Evolutionary conservation across 2,113 vertebrate genomes (phyloP), one percentile per base, ranked within the genome.

Genomic region (Cromileptes altivelis): DNA sequence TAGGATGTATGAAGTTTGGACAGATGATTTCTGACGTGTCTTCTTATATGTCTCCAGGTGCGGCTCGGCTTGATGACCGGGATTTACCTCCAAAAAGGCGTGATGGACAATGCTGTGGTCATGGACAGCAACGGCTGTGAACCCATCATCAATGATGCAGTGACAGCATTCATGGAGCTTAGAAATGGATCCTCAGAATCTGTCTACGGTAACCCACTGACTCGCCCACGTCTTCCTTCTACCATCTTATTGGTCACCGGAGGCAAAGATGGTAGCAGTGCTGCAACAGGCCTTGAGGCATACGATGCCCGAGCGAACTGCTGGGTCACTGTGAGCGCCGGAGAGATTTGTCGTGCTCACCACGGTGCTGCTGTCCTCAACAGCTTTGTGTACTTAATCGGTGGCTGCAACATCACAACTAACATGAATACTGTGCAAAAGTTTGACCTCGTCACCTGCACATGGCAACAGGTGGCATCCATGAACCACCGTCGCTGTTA

Each of bases 201-300:
- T 23, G 2, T 11, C 17, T 64, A 21, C 52, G 64, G 33, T 30
- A 70, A 50, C 57, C 33, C 1, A 45, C 49, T 87, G 71, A 68
- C 4, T 30, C 49, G 81, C 10, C 85, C 81, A 15, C 85, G 76
- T 15, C n/a, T 84, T 27, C 85, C 85, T 4, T 11, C 60, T 10
- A 25, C 45, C n/a, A 58, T 77, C n/a, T 42, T 88, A 33, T 8
- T 88, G 78, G 68, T 49, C 49, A 88, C 52, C 2, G 81, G 85
- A 52, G 78, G 81, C 7, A 33, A 42, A 42, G 8, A 27, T 8
- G 0, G 0, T 70, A 10, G 0, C 15, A 9, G 0, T 17, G 12
- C 47, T 13, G n/a, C 0, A 0, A 25, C 5, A n/a, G 19, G 1
- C 27, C 1, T 58, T 4, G 61, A 83, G 65, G 70, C n/a, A 2